Conservation (phyloP, 2,113 vertebrate genomes). For the Himantopus leucocephalus region DNA sequence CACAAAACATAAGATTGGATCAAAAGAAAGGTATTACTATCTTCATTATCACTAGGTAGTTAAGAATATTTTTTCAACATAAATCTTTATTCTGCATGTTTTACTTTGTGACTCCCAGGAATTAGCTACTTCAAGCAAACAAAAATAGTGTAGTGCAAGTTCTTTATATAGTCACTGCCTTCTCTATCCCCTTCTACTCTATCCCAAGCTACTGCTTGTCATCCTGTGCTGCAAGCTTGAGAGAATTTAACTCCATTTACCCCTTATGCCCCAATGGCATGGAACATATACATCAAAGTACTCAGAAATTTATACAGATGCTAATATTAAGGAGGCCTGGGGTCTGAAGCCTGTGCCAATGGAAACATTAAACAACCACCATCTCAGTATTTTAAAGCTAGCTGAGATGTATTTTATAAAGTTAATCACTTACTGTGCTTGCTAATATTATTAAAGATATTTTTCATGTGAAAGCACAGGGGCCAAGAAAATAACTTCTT, state of each 20-base stretch:
- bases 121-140: neutral
- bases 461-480: neutral
- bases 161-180: neutral
- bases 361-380: neutral
- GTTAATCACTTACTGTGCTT: neutral
- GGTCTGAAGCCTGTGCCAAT: neutral
- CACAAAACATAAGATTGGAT: neutral
- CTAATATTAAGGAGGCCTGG: neutral
- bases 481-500: conserved; percentile 20
- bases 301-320: neutral
- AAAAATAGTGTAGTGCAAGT: neutral
- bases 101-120: neutral
- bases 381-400: neutral
- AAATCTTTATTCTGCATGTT: neutral
- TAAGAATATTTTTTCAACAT: neutral
- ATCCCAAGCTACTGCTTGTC: neutral
- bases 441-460: neutral
- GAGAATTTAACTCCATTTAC: neutral
- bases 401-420: neutral
- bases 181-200: neutral
- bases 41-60: neutral
- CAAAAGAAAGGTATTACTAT: neutral
- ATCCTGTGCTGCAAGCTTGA: neutral
- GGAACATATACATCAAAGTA: neutral
- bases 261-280: neutral